Base-by-base conservation (phyloP, 2,888 invertebrate genomes). In the Aspidiotus rigidus region DNA sequence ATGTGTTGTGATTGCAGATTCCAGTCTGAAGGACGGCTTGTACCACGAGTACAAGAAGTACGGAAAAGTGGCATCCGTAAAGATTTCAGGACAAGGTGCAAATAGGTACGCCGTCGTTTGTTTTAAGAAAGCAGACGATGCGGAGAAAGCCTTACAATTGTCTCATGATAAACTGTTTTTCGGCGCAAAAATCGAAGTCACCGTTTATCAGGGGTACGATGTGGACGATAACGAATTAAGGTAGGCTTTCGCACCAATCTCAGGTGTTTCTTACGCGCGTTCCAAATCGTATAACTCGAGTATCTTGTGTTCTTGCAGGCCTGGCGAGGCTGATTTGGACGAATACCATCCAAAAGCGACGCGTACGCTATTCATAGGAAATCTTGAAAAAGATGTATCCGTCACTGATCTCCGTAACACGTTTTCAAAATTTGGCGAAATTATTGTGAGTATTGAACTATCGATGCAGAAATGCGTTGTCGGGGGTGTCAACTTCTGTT, bases 1-100 rank as follows among this genome's bases (percentile, higher is more conserved):
- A 28, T 28, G 28, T 28, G 28, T 28, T 28, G 1, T 5, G 17
- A 39, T 73, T 71, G 86, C 88, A 78, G 96, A 96, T 80, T 93
- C 93, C 75, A 95, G 94, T 76, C 83, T 97, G 75, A 93, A 96
- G 81, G 97, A 97, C 81, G 97, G 96, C 74, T 86, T 97, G 74
- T 97, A 93, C 82, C 96, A 97, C 82, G 96, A 96, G 81, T 97
- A 96, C 84, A 97, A 97, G 83, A 97, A 96, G 79, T 93, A 95
- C 81, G 97, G 96, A 73, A 96, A 96, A 81, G 95, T 96, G 75
- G 91, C 92, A 75, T 92, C 93, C 85, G 94, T 96, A 71, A 90
- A 90, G 79, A 90, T 97, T 72, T 90, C 92, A 73, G 96, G 95
- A 39, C 89, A 91, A 76, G 93, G 89, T 74, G 87, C 89, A 64